Base-by-base conservation (phyloP, 1,140 invertebrate species). In the Ceratina calcarata region DNA sequence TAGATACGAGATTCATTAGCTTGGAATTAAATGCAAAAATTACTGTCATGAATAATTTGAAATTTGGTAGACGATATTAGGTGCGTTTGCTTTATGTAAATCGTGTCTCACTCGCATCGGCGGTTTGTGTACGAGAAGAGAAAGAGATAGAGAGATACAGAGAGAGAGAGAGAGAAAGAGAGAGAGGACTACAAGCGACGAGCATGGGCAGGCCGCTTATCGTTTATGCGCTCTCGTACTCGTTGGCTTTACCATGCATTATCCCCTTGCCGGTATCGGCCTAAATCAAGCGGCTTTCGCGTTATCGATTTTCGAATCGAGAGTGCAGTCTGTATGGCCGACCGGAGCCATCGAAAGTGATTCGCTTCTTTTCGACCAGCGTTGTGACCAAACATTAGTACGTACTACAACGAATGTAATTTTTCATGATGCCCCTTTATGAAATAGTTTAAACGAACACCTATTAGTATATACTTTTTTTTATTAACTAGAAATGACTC, bases 71-170 rank as follows among this genome's bases (percentile, higher is more conserved):
- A 10, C 37, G 10, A 7, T 45, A 45, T 45, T 45, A 45, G 37
- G 37, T 6, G 58, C 60, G 74, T 82, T 89, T 88, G 89, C 89
- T 89, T 90, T 88, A 89, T 89, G 89, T 90, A 90, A 90, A 90
- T 89, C 80, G 82, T 72, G 80, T 82, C 80, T 74, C 83, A 76
- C 68, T 78, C 83, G 77, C 77, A 64, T 80, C 64, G 71, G 78
- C 73, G 78, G 74, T 80, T 68, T 77, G 61, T 81, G 78, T 74
- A 77, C 58, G 60, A 62, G 67, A 71, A 62, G 60, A 10, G 37
- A 45, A 10, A 45, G 37, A 45, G 37, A 45, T 2, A 45, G 37
- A 32, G 1, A 32, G 27, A n/a, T n/a, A n/a, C n/a, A 45, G 37
- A 45, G 37, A 45, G 37, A 45, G 37, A 32, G 1, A 32, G 27